Evolutionary conservation across 2,888 invertebrate species (phyloP).

Genomic region (Itoplectis maculator): DNA sequence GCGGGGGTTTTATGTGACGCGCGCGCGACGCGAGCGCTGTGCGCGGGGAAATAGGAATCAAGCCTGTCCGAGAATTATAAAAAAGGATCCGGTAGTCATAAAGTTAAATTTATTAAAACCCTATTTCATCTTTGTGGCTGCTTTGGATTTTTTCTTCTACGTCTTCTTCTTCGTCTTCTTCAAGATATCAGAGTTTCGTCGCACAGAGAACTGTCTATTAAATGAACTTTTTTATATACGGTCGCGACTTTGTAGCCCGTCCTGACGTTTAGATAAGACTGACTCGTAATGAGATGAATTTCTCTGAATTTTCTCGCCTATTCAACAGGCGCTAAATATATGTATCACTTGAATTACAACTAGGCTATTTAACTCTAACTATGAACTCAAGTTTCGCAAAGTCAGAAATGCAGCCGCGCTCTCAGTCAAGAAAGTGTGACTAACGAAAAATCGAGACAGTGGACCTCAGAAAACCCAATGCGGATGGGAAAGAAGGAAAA

Average conservation of each 20-base stretch:
- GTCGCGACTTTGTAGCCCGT: neutral
- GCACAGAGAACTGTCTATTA: neutral
- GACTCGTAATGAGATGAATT: too few relatives aligned
- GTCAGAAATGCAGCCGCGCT: too few relatives aligned
- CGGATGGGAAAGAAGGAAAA: neutral
- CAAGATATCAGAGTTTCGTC: neutral
- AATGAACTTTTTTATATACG: neutral
- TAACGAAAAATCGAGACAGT: slow-evolving; percentile 1
- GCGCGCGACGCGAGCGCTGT: too few relatives aligned
- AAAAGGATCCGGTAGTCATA: slow-evolving; percentile 6
- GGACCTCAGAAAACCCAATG: neutral
- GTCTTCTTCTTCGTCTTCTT: neutral
- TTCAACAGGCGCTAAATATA: neutral
- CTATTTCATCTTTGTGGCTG: neutral
- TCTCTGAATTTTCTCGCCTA: neutral
- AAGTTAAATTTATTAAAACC: slow-evolving; percentile 3
- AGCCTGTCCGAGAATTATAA: slow-evolving; percentile 9
- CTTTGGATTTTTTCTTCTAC: neutral
- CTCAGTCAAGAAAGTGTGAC: neutral
- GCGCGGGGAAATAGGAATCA: neutral
- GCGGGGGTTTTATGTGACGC: slow-evolving; percentile 1
- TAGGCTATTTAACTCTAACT: too few relatives aligned
- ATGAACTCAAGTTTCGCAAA: neutral
- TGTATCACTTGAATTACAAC: too few relatives aligned
- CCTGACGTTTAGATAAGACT: too few relatives aligned